Percentiles rank a stretch among this genome's conserved stretches.
These are phyloP conservation scores for Dione vanillae DNA, from an alignment of 2,888 invertebrate genomes.

Conservation along the genomic window DNA sequence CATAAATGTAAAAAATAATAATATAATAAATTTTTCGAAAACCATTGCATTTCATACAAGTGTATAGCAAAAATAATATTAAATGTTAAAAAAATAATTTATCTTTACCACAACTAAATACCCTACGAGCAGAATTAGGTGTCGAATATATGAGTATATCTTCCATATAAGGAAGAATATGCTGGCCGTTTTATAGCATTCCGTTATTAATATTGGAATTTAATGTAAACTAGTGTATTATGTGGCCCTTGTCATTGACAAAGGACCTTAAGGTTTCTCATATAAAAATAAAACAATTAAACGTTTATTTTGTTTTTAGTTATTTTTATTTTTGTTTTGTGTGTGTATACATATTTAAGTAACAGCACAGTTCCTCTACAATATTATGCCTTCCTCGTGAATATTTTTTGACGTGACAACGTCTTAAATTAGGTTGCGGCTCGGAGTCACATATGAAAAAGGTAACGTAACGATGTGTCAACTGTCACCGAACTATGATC, in stretches of 20 bases:
- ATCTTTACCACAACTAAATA: background rate
- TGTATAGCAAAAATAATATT: background rate
- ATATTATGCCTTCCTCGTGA: no score
- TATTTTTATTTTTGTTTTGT: no score
- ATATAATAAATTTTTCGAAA: background rate
- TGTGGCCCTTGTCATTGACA: constrained; percentile 10
- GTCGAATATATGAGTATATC: constrained; percentile 62
- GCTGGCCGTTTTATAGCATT: constrained; percentile 20
- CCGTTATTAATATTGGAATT: constrained; percentile 61
- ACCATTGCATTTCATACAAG: background rate
- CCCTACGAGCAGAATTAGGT: constrained; percentile 60
- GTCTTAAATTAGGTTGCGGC: no score
- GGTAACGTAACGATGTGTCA: no score
- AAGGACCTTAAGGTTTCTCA: constrained; percentile 12
- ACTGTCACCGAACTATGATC: no score
- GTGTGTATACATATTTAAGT: no score
- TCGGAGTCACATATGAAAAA: no score
- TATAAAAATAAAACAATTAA: constrained; percentile 7
- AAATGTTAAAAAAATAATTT: background rate
- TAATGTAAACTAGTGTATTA: constrained; percentile 61
- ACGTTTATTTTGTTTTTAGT: background rate
- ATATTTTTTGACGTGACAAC: no score
- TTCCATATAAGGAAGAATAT: constrained; percentile 20
- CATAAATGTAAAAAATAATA: background rate
- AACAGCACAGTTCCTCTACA: no score